These are phyloP conservation scores for Acanthoscelides obtectus DNA, from an alignment of 2,888 invertebrate genomes.

Conservation along the genomic window DNA sequence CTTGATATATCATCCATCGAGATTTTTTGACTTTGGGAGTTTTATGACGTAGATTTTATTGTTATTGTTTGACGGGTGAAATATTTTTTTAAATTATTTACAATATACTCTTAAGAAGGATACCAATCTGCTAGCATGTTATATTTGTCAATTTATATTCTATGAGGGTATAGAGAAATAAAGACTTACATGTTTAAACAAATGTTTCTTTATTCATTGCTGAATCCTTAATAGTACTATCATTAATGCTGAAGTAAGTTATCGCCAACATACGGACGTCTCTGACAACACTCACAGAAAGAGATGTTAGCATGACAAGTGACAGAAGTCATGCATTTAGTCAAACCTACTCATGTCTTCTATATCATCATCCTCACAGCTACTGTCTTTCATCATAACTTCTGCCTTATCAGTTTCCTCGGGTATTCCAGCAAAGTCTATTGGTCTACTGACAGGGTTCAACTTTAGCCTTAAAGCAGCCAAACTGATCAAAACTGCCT, in stretches of 20 bases:
- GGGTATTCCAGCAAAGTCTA: constrained; percentile 31
- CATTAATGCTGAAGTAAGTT: too few relatives aligned
- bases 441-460: constrained; percentile 49
- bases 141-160: constrained; percentile 14
- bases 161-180: constrained; percentile 8
- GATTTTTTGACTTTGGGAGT: constrained; percentile 12
- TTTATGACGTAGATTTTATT: constrained; percentile 12
- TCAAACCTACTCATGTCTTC: constrained; percentile 22
- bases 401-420: neutral
- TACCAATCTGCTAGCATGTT: constrained; percentile 7
- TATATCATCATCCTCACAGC: constrained; percentile 1
- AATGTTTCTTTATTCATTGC: neutral
- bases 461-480: constrained; percentile 66
- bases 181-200: neutral
- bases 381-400: neutral
- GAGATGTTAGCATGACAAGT: too few relatives aligned
- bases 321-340: too few relatives aligned
- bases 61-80: constrained; percentile 18
- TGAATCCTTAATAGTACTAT: too few relatives aligned
- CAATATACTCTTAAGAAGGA: constrained; percentile 6
- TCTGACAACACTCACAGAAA: too few relatives aligned
- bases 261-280: too few relatives aligned
- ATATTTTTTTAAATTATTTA: constrained; percentile 25
- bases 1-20: constrained; percentile 3
- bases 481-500: constrained; percentile 79